Evolutionary conservation across 1,140 invertebrate species (phyloP), one percentile per base, ranked within the genome.

Genomic region (Aphidius ervi): DNA sequence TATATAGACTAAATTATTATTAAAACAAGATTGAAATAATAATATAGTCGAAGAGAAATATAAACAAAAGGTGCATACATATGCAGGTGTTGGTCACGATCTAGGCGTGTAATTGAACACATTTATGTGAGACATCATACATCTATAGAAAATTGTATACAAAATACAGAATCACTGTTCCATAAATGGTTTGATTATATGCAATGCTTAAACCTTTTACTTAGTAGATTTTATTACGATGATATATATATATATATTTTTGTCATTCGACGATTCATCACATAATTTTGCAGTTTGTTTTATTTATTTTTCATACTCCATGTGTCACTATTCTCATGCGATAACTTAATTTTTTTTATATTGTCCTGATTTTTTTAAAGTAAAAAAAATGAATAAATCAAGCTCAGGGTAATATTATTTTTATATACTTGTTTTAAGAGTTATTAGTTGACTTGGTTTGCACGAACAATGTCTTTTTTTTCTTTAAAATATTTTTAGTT

Each of bases 131-230:
- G 49, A 37, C 3, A 52, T 5, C 9, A 37, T 9, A 46, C 45
- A 46, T 31, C 45, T 46, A 46, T 6, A 37, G 6, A 37, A 9
- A 52, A 9, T 37, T 37, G 31, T 23, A 52, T 5, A 37, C 39
- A 52, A 7, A 37, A 52, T 31, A 31, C 2, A 39, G 49, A 52
- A 37, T 52, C 31, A 40, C 49, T 8, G 39, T 39, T 37, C 31
- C 49, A 37, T 52, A 52, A 52, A 52, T 52, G 49, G 49, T 40
- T 40, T 8, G 49, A 37, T 31, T 31, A 52, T 52, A 52, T 52
- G 31, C 31, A 9, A 37, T 31, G 23, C 23, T 31, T 31, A 4
- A 31, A 31, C 4, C 2, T 31, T 31, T 31, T 52, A 37, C 31
- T 23, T 37, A 39, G 39, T 52, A 37, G 49, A 52, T 52, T 52